Percentiles rank a stretch among this genome's conserved stretches.
These are phyloP conservation scores for Acanthopleura granulata DNA, from an alignment of 2,888 invertebrate species.

Conservation along the genomic window DNA sequence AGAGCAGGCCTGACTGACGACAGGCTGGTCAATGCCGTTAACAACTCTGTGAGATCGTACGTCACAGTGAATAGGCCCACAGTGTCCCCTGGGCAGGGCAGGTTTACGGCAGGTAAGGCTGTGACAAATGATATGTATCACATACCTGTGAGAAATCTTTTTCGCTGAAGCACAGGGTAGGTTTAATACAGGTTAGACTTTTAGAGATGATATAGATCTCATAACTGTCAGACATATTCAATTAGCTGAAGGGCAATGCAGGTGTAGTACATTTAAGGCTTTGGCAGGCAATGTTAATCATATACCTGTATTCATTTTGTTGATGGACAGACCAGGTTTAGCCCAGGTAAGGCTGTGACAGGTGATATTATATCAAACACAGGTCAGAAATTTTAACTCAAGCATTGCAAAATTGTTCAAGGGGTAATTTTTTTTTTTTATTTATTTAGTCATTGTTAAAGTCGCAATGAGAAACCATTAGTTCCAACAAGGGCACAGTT, in stretches of 20 bases:
- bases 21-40: conserved; percentile 58
- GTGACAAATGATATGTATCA: not conserved
- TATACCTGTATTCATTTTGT: not conserved
- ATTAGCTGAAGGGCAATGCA: not conserved
- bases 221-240: not conserved
- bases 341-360: too few species aligned
- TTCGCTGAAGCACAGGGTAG: not conserved
- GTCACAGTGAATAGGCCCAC: conserved; percentile 62
- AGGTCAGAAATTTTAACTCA: too few species aligned
- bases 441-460: too few species aligned
- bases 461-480: too few species aligned
- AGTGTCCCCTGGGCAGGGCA: conserved; percentile 36
- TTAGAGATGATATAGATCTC: not conserved
- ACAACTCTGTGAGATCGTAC: conserved; percentile 60
- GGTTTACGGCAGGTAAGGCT: not conserved
- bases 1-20: conserved; percentile 49
- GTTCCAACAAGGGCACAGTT: too few species aligned
- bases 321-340: not conserved
- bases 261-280: not conserved
- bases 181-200: not conserved
- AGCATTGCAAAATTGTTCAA: too few species aligned
- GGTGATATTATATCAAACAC: too few species aligned
- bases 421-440: too few species aligned
- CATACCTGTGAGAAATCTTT: not conserved
- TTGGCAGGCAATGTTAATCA: not conserved